Evolutionary conservation across 2,797 vertebrate species (phyloP), one percentile per base, ranked within the genome.

Genomic region (Rallus crepitans): DNA sequence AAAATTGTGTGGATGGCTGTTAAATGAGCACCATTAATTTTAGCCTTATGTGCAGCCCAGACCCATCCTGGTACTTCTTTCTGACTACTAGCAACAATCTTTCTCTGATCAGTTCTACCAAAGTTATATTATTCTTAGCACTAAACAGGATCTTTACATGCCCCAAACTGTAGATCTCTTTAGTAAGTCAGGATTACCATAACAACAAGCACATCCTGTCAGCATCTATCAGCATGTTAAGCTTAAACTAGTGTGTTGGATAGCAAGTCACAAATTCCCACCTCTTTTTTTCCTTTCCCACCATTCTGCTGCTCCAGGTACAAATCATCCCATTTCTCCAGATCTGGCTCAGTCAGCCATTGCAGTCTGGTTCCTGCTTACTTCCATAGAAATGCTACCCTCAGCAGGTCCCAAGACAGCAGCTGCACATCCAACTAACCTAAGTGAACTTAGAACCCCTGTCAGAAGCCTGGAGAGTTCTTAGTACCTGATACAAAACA

Each of bases 21-120:
- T 96, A 82, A 93, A 85, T 33, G 59, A 97, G 85, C 27, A 80
- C 16, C 40, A 61, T 77, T 93, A 77, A 81, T 71, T 77, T 84
- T 57, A 71, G 37, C 56, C 50, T 66, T 59, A 18, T 3, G 16
- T 28, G 25, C 53, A 88, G 40, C 59, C 20, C 14, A 78, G 64
- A 10, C 60, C 12, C 19, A 33, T 35, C 33, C 45, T 63, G 15
- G 37, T 48, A 25, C 28, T 82, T 59, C 27, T 42, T 81, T 68
- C 11, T 20, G 66, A 39, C 47, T 59, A 35, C 37, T 47, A 47
- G 68, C 27, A 57, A 19, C 39, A 87, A 78, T 65, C 9, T 76
- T 82, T 40, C 71, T 42, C 70, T 48, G 24, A 37, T 57, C 35
- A 85, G 60, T 35, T 30, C 37, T 59, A 57, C 39, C 48, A 85